Base-by-base conservation (phyloP, 2,113 vertebrate genomes). In the Chamaetylas fuelleborni region DNA sequence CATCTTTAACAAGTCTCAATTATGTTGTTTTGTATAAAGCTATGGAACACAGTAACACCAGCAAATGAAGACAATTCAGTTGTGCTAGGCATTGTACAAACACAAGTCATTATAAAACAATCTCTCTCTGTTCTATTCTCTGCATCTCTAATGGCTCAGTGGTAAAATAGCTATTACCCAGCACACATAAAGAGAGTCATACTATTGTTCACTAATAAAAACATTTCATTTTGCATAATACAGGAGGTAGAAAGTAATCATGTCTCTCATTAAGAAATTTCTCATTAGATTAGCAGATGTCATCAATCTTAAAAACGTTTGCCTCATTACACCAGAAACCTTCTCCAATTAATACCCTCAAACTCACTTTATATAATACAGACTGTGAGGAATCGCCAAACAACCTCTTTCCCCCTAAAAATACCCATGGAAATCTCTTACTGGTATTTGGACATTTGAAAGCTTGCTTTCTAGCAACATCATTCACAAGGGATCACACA, bases 161-260 rank as follows among this genome's bases (percentile, higher is more conserved):
- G 83, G 69, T 88, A 57, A 45, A 93, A 73, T 5, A 92, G 81
- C 65, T 85, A 94, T 71, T 95, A 70, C 62, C 80, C 72, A 96
- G 86, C 19, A 90, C n/a, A 53, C 90, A 92, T 40, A 94, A 54
- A 45, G 88, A 96, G 81, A 81, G 48, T 77, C 84, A 85, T 43
- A 86, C 54, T 84, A 86, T 42, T 80, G 51, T 51, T 96, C 61
- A 73, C 42, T 87, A 97, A 92, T 95, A 96, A 87, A 95, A 82
- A 57, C 92, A 94, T 84, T 96, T 88, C 29, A 95, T 95, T 97
- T 93, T 92, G 64, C 36, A 86, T 81, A 94, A 84, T 53, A 86
- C 85, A 81, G 43, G 64, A 92, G 76, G 42, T 45, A 86, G 47
- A 92, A 94, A 88, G 43, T 50, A 94, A 92, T 78, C 95, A 92